Conservation (phyloP, 1,140 invertebrate genomes). For the Mactra quadrangularis region DNA sequence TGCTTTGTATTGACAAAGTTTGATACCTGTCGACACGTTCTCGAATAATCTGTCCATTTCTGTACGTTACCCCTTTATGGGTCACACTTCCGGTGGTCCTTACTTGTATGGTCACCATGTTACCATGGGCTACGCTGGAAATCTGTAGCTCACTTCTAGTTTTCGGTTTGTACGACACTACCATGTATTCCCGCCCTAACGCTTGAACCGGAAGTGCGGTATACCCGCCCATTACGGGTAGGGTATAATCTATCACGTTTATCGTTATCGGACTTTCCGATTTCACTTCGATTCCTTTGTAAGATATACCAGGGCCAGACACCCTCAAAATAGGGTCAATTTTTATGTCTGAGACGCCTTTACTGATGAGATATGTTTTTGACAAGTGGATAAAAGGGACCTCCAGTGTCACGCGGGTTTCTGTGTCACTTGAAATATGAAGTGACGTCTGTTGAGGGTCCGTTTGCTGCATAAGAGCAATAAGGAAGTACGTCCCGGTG, state of each 20-base stretch:
- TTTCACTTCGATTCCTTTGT: conserved; percentile 33
- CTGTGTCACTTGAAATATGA: conserved; percentile 22
- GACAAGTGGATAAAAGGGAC: conserved; percentile 29
- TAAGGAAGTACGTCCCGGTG: conserved; percentile 31
- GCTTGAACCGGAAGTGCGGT: conserved; percentile 2
- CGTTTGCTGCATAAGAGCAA: conserved; percentile 22
- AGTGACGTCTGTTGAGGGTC: not conserved
- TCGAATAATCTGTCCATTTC: conserved; percentile 8
- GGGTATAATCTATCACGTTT: conserved; percentile 1
- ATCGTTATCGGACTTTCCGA: conserved; percentile 16
- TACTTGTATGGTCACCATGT: conserved; percentile 6
- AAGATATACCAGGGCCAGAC: conserved; percentile 22
- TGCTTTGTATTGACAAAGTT: conserved; percentile 31
- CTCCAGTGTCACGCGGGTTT: conserved; percentile 9
- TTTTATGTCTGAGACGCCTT: conserved; percentile 2
- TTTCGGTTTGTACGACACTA: not conserved
- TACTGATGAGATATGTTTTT: not conserved
- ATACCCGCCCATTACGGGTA: conserved; percentile 2
- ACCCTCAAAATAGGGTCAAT: conserved; percentile 13
- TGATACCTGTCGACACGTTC: conserved; percentile 32
- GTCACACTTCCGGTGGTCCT: conserved; percentile 25
- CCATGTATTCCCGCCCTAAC: conserved; percentile 25
- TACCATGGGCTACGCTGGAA: not conserved
- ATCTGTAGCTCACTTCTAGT: conserved; percentile 18
- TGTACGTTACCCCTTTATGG: conserved; percentile 1